Percentiles rank a stretch among this genome's conserved stretches.
Evolutionary conservation across 2,888 invertebrate species (phyloP).

Genomic region (Pyrrhia umbra): DNA sequence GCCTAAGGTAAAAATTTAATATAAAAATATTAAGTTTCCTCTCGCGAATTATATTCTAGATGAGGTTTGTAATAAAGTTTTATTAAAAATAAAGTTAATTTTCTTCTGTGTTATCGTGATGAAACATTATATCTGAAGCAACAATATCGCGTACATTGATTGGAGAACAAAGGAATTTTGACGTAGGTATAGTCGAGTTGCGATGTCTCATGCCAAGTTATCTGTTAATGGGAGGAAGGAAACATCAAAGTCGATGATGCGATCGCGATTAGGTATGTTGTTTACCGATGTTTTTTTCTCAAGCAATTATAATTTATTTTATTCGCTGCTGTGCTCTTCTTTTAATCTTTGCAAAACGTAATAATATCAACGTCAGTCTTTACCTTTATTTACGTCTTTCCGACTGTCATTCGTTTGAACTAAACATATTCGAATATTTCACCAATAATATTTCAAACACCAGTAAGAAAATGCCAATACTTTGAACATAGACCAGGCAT

Average conservation of each 20-base stretch:
- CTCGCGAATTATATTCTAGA: constrained; percentile 47
- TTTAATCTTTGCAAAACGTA: not conserved
- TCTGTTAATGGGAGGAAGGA: constrained; percentile 35
- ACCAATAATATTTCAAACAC: not conserved
- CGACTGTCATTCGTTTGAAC: too few relatives aligned
- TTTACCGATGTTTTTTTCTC: constrained; percentile 36
- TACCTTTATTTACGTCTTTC: too few relatives aligned
- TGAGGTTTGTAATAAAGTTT: constrained; percentile 68
- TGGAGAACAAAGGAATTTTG: constrained; percentile 53
- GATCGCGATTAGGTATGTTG: constrained; percentile 36
- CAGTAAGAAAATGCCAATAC: too few relatives aligned
- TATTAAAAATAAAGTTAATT: constrained; percentile 57
- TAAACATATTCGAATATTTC: too few relatives aligned
- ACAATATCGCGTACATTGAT: constrained; percentile 43
- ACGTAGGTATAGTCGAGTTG: constrained; percentile 35
- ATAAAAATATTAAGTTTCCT: constrained; percentile 52
- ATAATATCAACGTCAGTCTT: not conserved
- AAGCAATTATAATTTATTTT: constrained; percentile 32
- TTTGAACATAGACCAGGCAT: too few relatives aligned
- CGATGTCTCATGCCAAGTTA: constrained; percentile 53
- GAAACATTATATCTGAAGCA: constrained; percentile 45
- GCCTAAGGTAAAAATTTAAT: constrained; percentile 51
- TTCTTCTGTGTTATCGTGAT: constrained; percentile 31
- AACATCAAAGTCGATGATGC: constrained; percentile 41
- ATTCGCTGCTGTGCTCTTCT: not conserved